Evolutionary conservation across 2,113 vertebrate genomes (phyloP), one percentile per base, ranked within the genome.

Genomic region (Carettochelys insculpta): DNA sequence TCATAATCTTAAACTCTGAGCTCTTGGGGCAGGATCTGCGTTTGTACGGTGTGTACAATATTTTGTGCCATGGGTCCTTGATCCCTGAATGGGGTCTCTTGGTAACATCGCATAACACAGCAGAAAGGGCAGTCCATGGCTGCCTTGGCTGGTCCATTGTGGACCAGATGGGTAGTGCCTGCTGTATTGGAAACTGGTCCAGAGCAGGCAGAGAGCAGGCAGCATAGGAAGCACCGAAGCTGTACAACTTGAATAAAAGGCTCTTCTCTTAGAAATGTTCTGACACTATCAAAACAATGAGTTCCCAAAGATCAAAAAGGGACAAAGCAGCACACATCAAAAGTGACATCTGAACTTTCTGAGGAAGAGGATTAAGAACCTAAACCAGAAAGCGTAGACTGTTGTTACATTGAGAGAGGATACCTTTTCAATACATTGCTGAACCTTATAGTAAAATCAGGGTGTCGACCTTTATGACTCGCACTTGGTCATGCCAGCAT

Each of bases 1-100:
- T 94, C 94, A 95, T 96, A 87, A 87, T 90, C 93, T 47, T 89
- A 93, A 95, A 94, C 95, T 92, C 48, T 16, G 3, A 95, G 77
- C 83, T 87, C 77, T 92, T 38, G 87, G 94, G 82, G 90, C 91
- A 94, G 94, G 90, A 95, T 34, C 87, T 90, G 22, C 95, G 87
- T 91, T 29, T 43, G 71, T 89, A 81, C 93, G 94, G 80, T 91
- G 80, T 78, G 48, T 84, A 22, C 5, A 38, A 17, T 38, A 9
- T 38, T n/a, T 68, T 38, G 61, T 20, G 90, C 77, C 89, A 90
- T 71, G 80, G 84, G 71, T 85, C 86, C 88, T 73, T 93, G 13
- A 9, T 53, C 80, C 76, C 82, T 45, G 80, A 92, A 82, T 9
- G 79, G 53, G 80, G 90, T 85, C 91, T 89, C 85, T 86, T 54